Evolutionary conservation across 2,797 vertebrate genomes (phyloP).

Genomic region (Schizopygopsis malacanthus): DNA sequence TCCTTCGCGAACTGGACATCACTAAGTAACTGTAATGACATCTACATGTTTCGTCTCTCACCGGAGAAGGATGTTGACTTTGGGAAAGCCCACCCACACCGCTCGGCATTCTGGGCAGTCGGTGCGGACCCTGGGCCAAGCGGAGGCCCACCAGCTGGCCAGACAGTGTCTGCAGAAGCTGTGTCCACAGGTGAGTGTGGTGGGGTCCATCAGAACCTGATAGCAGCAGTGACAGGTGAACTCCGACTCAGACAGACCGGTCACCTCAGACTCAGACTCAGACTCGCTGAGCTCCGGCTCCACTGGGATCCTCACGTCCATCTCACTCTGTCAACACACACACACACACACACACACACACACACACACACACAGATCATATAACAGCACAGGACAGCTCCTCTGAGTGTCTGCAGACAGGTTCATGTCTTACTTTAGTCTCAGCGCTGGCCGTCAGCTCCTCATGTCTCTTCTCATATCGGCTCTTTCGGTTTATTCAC

Average conservation of each 20-base stretch:
- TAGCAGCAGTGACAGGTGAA: constrained; percentile 97
- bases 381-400: too few relatives aligned
- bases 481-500: too few relatives aligned
- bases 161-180: constrained; percentile 96
- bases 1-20: too few relatives aligned
- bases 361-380: too few relatives aligned
- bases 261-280: too few relatives aligned
- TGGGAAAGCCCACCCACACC: constrained; percentile 94
- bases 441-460: too few relatives aligned
- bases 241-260: constrained; percentile 64
- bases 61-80: too few relatives aligned
- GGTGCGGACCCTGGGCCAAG: constrained; percentile 78
- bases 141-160: constrained; percentile 90
- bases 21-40: too few relatives aligned
- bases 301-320: background rate
- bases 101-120: constrained; percentile 93
- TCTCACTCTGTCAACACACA: background rate
- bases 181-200: constrained; percentile 94
- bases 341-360: background rate
- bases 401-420: too few relatives aligned
- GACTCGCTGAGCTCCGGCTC: background rate
- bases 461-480: too few relatives aligned
- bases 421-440: too few relatives aligned
- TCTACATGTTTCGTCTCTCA: background rate
- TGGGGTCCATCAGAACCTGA: constrained; percentile 91